Base-by-base conservation (phyloP, 2,888 invertebrate genomes). In the Archips xylosteana region DNA sequence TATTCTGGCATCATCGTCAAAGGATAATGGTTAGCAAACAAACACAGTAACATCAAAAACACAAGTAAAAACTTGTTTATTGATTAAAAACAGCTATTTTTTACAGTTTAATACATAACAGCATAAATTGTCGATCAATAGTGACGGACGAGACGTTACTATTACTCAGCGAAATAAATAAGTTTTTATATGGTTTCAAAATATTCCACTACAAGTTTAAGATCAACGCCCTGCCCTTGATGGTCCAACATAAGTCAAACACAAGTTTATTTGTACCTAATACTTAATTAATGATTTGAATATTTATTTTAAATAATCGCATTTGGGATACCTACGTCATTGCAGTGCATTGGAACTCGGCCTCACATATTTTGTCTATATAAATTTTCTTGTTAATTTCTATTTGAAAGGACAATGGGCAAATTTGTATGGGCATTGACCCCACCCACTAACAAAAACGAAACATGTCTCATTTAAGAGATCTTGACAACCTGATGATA, bases 171-270 rank as follows among this genome's bases (percentile, higher is more conserved):
- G 47, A 59, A 73, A 49, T 68, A 68, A 63, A 73, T 63, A 47
- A 68, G 72, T 73, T 68, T 63, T 73, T 73, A 8, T 63, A 68
- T n/a, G 68, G 68, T 59, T 72, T 63, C 63, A 42, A 68, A 73
- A 68, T 68, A 59, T 73, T 73, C 72, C 72, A 57, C 57, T 57
- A 34, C 23, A 57, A 62, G 57, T 47, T 68, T 36, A 68, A 72
- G 62, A 63, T 59, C 68, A 6, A n/a, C 45, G 66, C 15, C 36
- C 62, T 62, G 72, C 63, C 68, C 68, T 72, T 63, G 68, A 39
- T 60, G 2, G 36, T 47, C 10, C 32, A 49, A 47, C 8, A 9
- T 34, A 47, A 45, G 63, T 63, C 12, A 47, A 45, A 42, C 42
- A 5, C 5, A 36, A 36, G 23, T 23, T 45, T 39, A 2, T 9